Conservation (phyloP, 2,888 invertebrate genomes). For the Plebejus argus region DNA sequence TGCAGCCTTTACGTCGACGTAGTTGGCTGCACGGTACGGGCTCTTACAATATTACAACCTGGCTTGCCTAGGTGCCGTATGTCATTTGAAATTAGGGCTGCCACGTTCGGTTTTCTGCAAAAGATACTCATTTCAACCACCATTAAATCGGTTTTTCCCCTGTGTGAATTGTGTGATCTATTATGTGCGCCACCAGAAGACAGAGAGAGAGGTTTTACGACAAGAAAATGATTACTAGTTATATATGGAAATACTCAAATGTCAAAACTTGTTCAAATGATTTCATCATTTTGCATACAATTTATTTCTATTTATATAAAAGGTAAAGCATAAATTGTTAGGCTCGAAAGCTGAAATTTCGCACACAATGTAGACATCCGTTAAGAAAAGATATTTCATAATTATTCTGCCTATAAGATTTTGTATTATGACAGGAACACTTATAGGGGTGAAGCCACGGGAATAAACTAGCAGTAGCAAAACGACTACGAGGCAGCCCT, state of each 20-base stretch:
- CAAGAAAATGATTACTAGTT: too few species aligned
- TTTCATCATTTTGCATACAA: not conserved
- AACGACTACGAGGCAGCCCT: not conserved
- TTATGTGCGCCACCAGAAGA: not conserved
- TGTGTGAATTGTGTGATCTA: too few species aligned
- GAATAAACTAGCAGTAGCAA: not conserved
- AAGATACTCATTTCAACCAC: not conserved
- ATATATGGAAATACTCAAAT: too few species aligned
- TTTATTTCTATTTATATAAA: not conserved
- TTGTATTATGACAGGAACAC: not conserved
- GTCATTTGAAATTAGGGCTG: slow-evolving; percentile 25
- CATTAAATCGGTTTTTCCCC: not conserved
- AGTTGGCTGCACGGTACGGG: slow-evolving; percentile 19
- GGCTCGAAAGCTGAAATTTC: not conserved
- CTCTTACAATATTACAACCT: slow-evolving; percentile 22
- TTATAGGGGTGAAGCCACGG: not conserved
- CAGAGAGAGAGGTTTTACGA: too few species aligned
- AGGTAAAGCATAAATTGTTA: not conserved
- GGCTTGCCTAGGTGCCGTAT: slow-evolving; percentile 10
- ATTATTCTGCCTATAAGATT: too few species aligned
- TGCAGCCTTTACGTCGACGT: slow-evolving; percentile 4
- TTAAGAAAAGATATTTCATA: too few species aligned
- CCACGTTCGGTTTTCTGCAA: not conserved
- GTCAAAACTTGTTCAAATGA: not conserved
- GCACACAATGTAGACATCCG: too few species aligned